Conservation (phyloP, 2,797 vertebrate genomes). For the Sebastes vulpes region DNA sequence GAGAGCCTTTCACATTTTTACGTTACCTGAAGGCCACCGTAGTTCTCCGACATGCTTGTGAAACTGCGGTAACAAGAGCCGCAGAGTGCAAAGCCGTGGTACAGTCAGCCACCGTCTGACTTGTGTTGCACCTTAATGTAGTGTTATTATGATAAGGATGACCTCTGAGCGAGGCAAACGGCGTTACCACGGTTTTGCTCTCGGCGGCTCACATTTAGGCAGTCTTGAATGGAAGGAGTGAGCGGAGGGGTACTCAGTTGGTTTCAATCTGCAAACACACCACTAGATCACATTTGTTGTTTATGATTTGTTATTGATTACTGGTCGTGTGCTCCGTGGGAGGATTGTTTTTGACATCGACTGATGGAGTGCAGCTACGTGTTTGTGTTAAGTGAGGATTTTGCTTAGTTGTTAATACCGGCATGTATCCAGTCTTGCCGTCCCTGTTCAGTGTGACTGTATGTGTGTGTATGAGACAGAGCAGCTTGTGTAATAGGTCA, state of each 20-base stretch:
- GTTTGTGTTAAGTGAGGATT: not conserved
- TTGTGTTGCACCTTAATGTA: too few species aligned
- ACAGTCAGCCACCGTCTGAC: rapidly evolving
- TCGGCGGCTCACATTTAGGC: too few species aligned
- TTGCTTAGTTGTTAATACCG: not conserved
- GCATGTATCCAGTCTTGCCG: not conserved
- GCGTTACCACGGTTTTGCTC: too few species aligned
- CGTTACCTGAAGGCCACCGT: too few species aligned
- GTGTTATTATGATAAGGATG: too few species aligned
- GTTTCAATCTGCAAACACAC: too few species aligned
- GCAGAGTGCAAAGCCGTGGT: too few species aligned
- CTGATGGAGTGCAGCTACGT: not conserved
- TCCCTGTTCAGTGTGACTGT: not conserved
- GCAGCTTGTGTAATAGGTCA: conserved; percentile 36
- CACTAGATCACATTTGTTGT: not conserved
- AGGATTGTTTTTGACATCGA: not conserved
- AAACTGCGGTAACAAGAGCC: too few species aligned
- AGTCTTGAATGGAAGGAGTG: too few species aligned
- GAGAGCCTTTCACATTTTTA: rapidly evolving
- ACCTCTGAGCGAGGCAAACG: too few species aligned
- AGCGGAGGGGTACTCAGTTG: too few species aligned
- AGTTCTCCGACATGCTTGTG: too few species aligned
- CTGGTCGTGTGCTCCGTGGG: not conserved
- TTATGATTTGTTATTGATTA: not conserved
- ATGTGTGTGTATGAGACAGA: not conserved